Conservation (phyloP, 2,888 invertebrate genomes). For the Drosophila silvestris region DNA sequence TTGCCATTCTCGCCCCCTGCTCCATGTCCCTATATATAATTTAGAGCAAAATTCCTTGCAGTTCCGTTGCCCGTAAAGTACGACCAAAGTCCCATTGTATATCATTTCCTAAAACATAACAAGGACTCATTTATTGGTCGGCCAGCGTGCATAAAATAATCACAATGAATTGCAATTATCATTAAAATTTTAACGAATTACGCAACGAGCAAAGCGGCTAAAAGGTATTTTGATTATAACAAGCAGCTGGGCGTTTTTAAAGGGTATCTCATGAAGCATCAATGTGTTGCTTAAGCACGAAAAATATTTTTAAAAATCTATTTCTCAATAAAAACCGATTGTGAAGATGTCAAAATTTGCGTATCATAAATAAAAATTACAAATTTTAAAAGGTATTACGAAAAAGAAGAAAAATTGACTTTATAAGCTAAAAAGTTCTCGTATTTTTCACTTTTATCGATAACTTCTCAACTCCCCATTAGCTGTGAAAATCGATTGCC, state of each 20-base stretch:
- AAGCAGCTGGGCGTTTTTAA: not conserved
- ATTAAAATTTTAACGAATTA: slow-evolving; percentile 39
- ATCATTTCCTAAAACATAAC: slow-evolving; percentile 10
- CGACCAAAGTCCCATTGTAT: not conserved
- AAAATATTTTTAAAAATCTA: not conserved
- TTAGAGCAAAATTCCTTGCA: not conserved
- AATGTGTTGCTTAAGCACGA: no score
- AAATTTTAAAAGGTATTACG: not conserved
- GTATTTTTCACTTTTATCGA: not conserved
- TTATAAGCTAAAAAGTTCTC: not conserved
- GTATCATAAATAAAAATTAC: not conserved
- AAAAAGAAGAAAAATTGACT: rapidly evolving
- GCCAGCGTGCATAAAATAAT: slow-evolving; percentile 28
- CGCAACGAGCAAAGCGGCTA: not conserved
- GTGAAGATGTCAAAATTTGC: not conserved
- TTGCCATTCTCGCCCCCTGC: not conserved
- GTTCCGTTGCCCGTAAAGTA: not conserved
- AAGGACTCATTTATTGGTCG: not conserved
- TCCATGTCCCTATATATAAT: not conserved
- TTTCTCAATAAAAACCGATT: not conserved
- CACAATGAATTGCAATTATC: slow-evolving; percentile 40
- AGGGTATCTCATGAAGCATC: not conserved
- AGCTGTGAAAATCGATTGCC: not conserved
- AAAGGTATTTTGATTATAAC: not conserved
- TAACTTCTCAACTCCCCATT: not conserved